Evolutionary conservation across 1,140 invertebrate genomes (phyloP).

Genomic region (Drosophila nigrodunni): DNA sequence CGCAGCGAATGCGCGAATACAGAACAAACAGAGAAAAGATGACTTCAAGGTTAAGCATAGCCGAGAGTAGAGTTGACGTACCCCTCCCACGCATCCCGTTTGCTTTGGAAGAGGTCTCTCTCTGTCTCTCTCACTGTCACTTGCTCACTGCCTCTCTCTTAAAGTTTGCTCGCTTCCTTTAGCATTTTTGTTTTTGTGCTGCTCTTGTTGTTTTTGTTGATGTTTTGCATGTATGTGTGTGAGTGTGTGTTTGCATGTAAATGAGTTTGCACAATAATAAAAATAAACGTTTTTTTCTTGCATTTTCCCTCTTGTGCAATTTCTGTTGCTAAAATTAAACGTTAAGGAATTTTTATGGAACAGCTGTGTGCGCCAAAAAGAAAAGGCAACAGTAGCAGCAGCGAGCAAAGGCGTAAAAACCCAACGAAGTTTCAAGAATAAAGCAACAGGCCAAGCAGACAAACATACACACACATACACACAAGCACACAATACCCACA

Average conservation of each 20-base stretch:
- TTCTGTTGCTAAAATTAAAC: constrained; percentile 60
- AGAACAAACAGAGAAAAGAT: constrained; percentile 49
- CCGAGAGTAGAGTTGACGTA: constrained; percentile 49
- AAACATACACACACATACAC: constrained; percentile 12
- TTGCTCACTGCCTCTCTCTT: constrained; percentile 17
- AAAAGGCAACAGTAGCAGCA: constrained; percentile 50
- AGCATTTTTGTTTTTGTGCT: constrained; percentile 3
- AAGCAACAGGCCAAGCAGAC: constrained; percentile 47
- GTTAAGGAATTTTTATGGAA: constrained; percentile 59
- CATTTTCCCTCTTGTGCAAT: constrained; percentile 52
- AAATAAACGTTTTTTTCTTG: constrained; percentile 54
- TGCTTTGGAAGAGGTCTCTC: not conserved
- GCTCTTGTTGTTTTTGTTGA: constrained; percentile 28
- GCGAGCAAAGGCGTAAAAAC: constrained; percentile 44
- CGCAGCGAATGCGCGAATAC: constrained; percentile 36
- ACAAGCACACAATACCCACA: not conserved
- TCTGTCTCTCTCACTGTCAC: constrained; percentile 25
- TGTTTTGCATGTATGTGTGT: constrained; percentile 42
- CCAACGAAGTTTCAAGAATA: constrained; percentile 71
- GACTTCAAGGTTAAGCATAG: constrained; percentile 59
- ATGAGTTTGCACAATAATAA: constrained; percentile 59
- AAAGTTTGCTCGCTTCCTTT: constrained; percentile 44
- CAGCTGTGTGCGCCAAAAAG: constrained; percentile 65
- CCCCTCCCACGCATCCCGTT: constrained; percentile 44
- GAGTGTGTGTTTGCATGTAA: constrained; percentile 41